phyloP scores from a whole-genome alignment of 2,888 invertebrate genomes.

The Nemotelus nigrinus region DNA sequence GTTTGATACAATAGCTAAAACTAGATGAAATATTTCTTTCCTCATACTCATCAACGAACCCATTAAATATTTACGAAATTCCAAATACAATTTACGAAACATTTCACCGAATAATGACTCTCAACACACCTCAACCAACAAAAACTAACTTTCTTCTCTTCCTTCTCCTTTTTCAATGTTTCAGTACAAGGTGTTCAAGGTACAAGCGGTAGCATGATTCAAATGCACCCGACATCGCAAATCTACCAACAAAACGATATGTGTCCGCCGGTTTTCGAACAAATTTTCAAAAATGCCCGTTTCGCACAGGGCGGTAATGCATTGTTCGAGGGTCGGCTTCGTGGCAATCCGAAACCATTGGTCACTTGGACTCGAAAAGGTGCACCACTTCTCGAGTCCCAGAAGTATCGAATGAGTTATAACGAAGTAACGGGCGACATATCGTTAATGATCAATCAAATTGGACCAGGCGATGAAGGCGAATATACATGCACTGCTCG shows the following conservation, averaged over 20 bases:
- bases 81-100: too few species aligned
- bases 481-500: conserved; percentile 95
- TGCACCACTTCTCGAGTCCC: conserved; percentile 82
- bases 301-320: conserved; percentile 96
- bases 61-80: too few species aligned
- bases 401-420: conserved; percentile 90
- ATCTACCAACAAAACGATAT: conserved; percentile 77
- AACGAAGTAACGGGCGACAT: conserved; percentile 91
- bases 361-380: conserved; percentile 92
- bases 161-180: not conserved
- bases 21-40: too few species aligned
- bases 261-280: conserved; percentile 94
- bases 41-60: too few species aligned
- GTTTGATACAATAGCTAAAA: too few species aligned
- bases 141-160: too few species aligned
- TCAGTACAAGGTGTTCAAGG: conserved; percentile 36
- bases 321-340: conserved; percentile 89
- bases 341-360: conserved; percentile 90
- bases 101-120: too few species aligned
- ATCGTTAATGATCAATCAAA: conserved; percentile 90
- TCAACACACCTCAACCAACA: too few species aligned
- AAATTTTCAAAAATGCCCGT: conserved; percentile 93
- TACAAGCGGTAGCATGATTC: conserved; percentile 57
- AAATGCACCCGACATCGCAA: conserved; percentile 64
- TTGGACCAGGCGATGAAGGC: conserved; percentile 95